Percentiles rank a stretch among this genome's conserved stretches.
Evolutionary conservation across 2,888 invertebrate species (phyloP).

Genomic region (Geophilus truncorum): DNA sequence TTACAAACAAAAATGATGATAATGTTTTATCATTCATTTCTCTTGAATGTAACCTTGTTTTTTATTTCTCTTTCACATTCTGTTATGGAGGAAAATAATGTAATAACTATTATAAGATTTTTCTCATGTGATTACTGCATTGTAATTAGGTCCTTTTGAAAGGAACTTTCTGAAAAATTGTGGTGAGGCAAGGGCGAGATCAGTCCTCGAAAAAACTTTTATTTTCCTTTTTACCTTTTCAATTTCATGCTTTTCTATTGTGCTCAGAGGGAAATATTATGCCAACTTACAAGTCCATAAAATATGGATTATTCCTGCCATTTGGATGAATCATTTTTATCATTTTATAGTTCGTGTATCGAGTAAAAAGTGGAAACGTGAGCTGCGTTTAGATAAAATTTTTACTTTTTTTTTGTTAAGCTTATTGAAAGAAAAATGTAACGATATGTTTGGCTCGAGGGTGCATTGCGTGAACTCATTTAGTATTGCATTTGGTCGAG

Average conservation of each 20-base stretch:
- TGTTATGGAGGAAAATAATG: not conserved
- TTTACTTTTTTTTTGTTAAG: not conserved
- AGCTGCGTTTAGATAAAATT: not conserved
- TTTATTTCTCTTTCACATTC: not conserved
- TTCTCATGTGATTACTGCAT: not conserved
- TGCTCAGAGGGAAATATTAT: not conserved
- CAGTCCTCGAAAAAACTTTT: not conserved
- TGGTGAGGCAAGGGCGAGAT: not conserved
- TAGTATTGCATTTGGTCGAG: not conserved
- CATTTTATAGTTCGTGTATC: not conserved
- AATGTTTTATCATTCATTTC: not conserved
- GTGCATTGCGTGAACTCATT: not conserved
- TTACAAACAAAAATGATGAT: not conserved
- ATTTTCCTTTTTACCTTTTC: too few species aligned
- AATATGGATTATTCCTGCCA: not conserved
- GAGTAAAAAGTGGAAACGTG: slow-evolving; percentile 8
- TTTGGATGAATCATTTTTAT: not conserved
- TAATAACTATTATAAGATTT: not conserved
- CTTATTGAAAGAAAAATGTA: not conserved
- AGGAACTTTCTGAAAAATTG: not conserved
- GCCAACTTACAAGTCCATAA: not conserved
- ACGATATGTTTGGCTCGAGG: not conserved
- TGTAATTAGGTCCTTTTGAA: not conserved
- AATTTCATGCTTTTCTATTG: not conserved
- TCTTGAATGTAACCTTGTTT: not conserved